phyloP scores from a whole-genome alignment of 2,797 vertebrate species.

The Australoheros facetus region DNA sequence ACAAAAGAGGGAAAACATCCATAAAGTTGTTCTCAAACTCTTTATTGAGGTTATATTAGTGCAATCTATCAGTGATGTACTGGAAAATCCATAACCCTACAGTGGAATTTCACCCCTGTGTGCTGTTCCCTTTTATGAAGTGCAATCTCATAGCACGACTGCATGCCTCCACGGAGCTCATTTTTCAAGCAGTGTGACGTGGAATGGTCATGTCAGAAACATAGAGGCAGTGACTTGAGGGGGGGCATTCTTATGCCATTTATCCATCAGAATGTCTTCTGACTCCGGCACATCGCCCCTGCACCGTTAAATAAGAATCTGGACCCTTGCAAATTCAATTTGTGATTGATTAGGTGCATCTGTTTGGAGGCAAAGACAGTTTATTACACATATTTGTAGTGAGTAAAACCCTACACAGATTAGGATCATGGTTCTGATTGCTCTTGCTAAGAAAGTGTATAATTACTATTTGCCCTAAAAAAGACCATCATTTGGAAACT shows the following conservation, averaged over 20 bases:
- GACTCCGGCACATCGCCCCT: constrained; percentile 76
- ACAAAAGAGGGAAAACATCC: constrained; percentile 85
- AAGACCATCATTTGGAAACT: not conserved
- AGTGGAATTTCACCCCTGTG: constrained; percentile 92
- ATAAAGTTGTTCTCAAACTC: constrained; percentile 92
- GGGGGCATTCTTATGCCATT: constrained; percentile 77
- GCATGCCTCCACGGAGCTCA: constrained; percentile 84
- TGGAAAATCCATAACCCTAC: constrained; percentile 97
- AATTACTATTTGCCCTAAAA: not conserved
- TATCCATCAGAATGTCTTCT: constrained; percentile 86
- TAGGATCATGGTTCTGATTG: not conserved
- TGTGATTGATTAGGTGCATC: constrained; percentile 70
- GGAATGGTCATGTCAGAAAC: constrained; percentile 94
- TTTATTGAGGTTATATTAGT: constrained; percentile 99
- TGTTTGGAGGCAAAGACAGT: constrained; percentile 47
- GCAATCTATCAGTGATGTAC: constrained; percentile 96
- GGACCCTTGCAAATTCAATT: constrained; percentile 64
- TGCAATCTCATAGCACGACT: constrained; percentile 88
- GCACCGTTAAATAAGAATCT: constrained; percentile 75
- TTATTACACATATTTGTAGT: constrained; percentile 52
- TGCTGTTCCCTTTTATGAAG: constrained; percentile 94
- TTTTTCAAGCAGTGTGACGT: constrained; percentile 91
- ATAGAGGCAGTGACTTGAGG: constrained; percentile 80
- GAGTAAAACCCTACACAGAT: constrained; percentile 22
- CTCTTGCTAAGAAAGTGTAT: not conserved